Percentiles rank a stretch among this genome's conserved stretches.
Evolutionary conservation across 2,113 vertebrate genomes (phyloP).

Genomic region (Lonchura striata): DNA sequence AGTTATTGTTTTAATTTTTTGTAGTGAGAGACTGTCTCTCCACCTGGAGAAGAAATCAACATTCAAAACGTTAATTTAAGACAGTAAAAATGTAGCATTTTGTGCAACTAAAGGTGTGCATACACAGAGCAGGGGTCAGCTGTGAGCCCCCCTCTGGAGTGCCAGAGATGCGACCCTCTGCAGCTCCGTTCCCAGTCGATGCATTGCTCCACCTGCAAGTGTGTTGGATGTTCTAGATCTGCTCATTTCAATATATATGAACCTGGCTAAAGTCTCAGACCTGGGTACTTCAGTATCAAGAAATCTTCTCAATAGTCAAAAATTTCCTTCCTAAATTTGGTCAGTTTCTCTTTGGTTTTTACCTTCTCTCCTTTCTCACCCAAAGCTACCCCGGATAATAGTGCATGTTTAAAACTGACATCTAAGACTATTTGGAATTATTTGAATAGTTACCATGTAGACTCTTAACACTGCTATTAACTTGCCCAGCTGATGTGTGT

Average conservation of each 20-base stretch:
- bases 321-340: not conserved
- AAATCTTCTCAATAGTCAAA: not conserved
- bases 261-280: not conserved
- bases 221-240: not conserved
- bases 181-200: not conserved
- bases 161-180: not conserved
- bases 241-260: not conserved
- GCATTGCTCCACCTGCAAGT: not conserved
- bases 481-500: not conserved
- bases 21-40: not conserved
- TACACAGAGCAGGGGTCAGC: not conserved
- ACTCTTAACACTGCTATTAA: not conserved
- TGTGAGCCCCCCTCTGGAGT: fast-evolving
- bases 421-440: not conserved
- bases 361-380: not conserved
- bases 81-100: not conserved
- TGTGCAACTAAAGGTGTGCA: not conserved
- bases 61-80: not conserved
- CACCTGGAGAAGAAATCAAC: not conserved
- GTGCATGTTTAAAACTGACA: not conserved
- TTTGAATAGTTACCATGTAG: not conserved
- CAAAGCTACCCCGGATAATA: not conserved
- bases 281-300: not conserved
- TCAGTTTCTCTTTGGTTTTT: not conserved
- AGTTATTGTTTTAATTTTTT: not conserved